Percentiles rank a stretch among this genome's conserved stretches.
These are phyloP conservation scores for Psix sp. DNA, from an alignment of 1,140 invertebrate genomes.

Conservation along the genomic window DNA sequence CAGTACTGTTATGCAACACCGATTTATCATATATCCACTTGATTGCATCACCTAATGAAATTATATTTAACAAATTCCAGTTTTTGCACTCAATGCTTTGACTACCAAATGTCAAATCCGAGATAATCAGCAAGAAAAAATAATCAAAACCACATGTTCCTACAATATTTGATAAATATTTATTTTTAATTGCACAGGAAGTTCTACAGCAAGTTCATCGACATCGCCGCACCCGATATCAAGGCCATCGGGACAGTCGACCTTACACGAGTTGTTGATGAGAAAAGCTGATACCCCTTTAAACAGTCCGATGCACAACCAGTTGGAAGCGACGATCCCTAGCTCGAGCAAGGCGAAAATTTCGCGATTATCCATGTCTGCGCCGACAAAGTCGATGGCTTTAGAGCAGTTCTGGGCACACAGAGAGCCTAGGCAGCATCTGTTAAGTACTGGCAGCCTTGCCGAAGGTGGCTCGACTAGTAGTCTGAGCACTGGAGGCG, in stretches of 20 bases:
- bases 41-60: slow-evolving; percentile 6
- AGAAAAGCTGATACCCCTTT: slow-evolving; percentile 77
- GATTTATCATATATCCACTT: slow-evolving; percentile 6
- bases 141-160: no score
- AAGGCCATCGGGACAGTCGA: slow-evolving; percentile 68
- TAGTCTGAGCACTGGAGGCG: slow-evolving; percentile 88
- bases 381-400: slow-evolving; percentile 86
- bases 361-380: slow-evolving; percentile 87
- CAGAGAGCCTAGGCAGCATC: slow-evolving; percentile 88
- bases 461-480: slow-evolving; percentile 89
- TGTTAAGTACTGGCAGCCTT: slow-evolving; percentile 90
- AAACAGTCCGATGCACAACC: slow-evolving; percentile 69
- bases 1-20: not conserved
- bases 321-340: slow-evolving; percentile 67
- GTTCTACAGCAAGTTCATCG: slow-evolving; percentile 74
- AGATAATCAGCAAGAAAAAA: no score
- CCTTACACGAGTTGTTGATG: slow-evolving; percentile 83
- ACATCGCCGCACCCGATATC: slow-evolving; percentile 69
- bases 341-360: slow-evolving; percentile 73
- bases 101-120: no score
- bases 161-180: not conserved
- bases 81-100: no score
- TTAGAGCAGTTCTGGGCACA: slow-evolving; percentile 90
- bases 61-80: slow-evolving; percentile 4
- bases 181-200: slow-evolving; percentile 57